A percentile compares a stretch with the other conserved stretches of the same genome.
Evolutionary conservation across 2,797 vertebrate species (phyloP).

Genomic region (Girardinus metallicus): DNA sequence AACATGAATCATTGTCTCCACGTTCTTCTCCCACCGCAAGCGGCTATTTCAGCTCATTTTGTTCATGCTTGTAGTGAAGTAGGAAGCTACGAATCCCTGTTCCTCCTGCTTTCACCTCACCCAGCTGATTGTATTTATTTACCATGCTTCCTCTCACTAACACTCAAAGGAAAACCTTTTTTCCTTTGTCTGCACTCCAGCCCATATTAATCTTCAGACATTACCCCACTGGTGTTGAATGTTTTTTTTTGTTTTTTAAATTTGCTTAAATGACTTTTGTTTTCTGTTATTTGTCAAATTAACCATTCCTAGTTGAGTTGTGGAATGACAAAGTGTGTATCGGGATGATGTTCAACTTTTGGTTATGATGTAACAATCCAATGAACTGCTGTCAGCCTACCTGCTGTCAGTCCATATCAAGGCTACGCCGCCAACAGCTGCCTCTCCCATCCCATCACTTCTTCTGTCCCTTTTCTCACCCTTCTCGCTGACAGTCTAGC

Average conservation of each 20-base stretch:
- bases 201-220: slow-evolving; percentile 48
- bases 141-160: slow-evolving; percentile 62
- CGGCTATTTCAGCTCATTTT: slow-evolving; percentile 61
- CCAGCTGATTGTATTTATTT: slow-evolving; percentile 55
- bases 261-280: slow-evolving; percentile 43
- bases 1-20: slow-evolving; percentile 62
- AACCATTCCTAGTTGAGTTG: slow-evolving; percentile 57
- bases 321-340: slow-evolving; percentile 59
- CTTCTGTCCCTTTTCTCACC: slow-evolving; percentile 61
- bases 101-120: slow-evolving; percentile 42
- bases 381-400: slow-evolving; percentile 50
- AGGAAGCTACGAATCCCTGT: slow-evolving; percentile 33
- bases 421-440: slow-evolving; percentile 40
- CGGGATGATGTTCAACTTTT: slow-evolving; percentile 27
- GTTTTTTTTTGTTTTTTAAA: slow-evolving; percentile 33
- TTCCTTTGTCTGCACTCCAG: slow-evolving; percentile 43
- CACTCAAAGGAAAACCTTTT: slow-evolving; percentile 39
- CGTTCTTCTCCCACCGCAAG: slow-evolving; percentile 56
- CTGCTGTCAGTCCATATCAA: slow-evolving; percentile 62
- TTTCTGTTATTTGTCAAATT: slow-evolving; percentile 55
- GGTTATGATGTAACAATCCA: slow-evolving; percentile 51
- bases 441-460: slow-evolving; percentile 46
- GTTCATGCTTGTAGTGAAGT: slow-evolving; percentile 55
- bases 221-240: slow-evolving; percentile 54
- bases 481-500: slow-evolving; percentile 55